Base-by-base conservation (phyloP, 2,113 vertebrate genomes). In the Cnemophilus loriae region DNA sequence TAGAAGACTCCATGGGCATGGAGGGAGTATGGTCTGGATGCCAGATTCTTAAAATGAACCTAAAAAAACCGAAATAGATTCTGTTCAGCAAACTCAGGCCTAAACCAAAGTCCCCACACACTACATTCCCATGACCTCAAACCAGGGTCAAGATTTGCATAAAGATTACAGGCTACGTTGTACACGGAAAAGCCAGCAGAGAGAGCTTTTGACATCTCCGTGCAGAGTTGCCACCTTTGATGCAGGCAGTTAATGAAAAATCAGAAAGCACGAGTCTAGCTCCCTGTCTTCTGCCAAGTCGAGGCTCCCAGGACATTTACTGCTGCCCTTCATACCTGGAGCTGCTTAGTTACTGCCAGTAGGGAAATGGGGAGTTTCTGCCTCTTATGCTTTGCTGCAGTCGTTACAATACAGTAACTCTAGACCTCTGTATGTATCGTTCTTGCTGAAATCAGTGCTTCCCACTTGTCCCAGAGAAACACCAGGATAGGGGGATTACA, bases 1-100 rank as follows among this genome's bases (percentile, higher is more conserved):
- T 99, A 99, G n/a, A 97, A 94, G 74, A 99, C 98, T 12, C 99
- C 99, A 28, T 99, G 99, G 35, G 99, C 98, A 86, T 99, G 99
- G 64, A 99, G 80, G 23, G 99, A 99, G 95, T 98, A 99, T 0
- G 99, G 98, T 69, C 98, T 98, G 33, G 97, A 98, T 57, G 99
- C 99, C 32, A 98, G 96, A 96, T 99, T 99, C 97, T 97, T 99
- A 97, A 99, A 99, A 83, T 98, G 98, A 93, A 99, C 98, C 99
- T 99, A 60, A 53, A 69, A 49, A 69, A 60, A 14, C 28, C 8
- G 8, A 46, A 44, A 49, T 1, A 52, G 30, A 87, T 41, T 42
- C 10, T 50, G 23, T 86, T 95, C 44, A 85, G 49, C 27, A 75
- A 64, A 83, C 35, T n/a, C 15, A 69, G 39, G 28, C 32, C 33